A percentile compares a stretch with the other conserved stretches of the same genome.
phyloP scores from a whole-genome alignment of 2,797 vertebrate genomes.

The Geotrypetes seraphini region DNA sequence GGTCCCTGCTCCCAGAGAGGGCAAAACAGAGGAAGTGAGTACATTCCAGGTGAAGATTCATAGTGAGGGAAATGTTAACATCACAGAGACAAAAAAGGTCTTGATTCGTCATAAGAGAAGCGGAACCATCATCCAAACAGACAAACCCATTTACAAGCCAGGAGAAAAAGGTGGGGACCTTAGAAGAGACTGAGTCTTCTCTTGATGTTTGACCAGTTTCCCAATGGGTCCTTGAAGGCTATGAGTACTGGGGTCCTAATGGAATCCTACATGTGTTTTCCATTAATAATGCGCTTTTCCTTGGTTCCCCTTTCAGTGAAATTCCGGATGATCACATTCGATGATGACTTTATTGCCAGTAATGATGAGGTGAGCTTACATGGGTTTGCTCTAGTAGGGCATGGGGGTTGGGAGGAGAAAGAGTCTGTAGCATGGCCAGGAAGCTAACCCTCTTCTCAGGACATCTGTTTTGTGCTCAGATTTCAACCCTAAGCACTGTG shows the following conservation, averaged over 20 bases:
- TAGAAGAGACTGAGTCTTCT: no score
- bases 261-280: no score
- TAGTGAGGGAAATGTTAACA: background rate
- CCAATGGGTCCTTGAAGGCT: no score
- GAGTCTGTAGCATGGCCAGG: no score
- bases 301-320: conserved; percentile 17
- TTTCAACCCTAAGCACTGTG: no score
- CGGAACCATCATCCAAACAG: conserved; percentile 71
- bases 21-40: conserved; percentile 36
- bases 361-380: conserved; percentile 21
- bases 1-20: conserved; percentile 46
- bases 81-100: conserved; percentile 47
- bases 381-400: no score
- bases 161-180: conserved; percentile 58
- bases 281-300: no score
- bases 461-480: no score
- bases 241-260: no score
- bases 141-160: conserved; percentile 77
- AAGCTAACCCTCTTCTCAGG: no score
- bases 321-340: conserved; percentile 20
- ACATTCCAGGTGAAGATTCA: conserved; percentile 33
- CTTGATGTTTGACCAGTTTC: no score
- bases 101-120: conserved; percentile 35
- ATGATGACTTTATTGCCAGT: conserved; percentile 27
- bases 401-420: no score